Evolutionary conservation across 2,888 invertebrate genomes (phyloP), one percentile per base, ranked within the genome.

Genomic region (Scaptomyza flava): DNA sequence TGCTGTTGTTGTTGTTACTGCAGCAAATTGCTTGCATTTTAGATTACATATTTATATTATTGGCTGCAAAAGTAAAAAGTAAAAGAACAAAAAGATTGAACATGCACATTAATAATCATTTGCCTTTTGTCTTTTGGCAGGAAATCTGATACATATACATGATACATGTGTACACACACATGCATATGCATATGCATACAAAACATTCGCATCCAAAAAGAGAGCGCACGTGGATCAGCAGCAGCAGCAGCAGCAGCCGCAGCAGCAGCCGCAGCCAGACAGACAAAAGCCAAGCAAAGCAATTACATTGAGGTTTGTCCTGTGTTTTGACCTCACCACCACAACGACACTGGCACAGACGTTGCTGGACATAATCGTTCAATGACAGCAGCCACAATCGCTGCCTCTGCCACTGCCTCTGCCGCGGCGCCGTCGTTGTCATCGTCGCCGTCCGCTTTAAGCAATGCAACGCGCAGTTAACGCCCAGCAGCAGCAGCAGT

Each of bases 361-460:
- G 50, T 50, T 20, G 60, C 45, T 64, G 57, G 47, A 61, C 46
- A 81, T 81, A 73, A 84, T 67, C 68, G 70, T 77, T 81, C 87
- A 87, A 81, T 81, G 81, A 81, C 85, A 74, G 85, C 75, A 71
- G 52, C 53, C 53, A 38, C 66, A 51, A 36, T 57, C 33, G 75
- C 75, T 61, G 65, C 56, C 56, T 62, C 43, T 54, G 71, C 53
- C 41, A 56, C 31, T 57, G 66, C 43, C 43, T 62, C 60, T 59
- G 70, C 59, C 59, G 46, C 81, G 56, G 45, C 58, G 60, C 33
- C 63, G 60, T 56, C 57, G 70, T 53, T 27, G 36, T 42, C 45
- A 33, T 67, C 50, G 59, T 61, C 47, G 60, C 68, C 42, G 60
- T 50, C 38, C 46, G 70, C 52, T 54, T 51, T 52, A 60, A 68